Base-by-base conservation (phyloP, 2,113 vertebrate species). In the Pterocles orientalis region DNA sequence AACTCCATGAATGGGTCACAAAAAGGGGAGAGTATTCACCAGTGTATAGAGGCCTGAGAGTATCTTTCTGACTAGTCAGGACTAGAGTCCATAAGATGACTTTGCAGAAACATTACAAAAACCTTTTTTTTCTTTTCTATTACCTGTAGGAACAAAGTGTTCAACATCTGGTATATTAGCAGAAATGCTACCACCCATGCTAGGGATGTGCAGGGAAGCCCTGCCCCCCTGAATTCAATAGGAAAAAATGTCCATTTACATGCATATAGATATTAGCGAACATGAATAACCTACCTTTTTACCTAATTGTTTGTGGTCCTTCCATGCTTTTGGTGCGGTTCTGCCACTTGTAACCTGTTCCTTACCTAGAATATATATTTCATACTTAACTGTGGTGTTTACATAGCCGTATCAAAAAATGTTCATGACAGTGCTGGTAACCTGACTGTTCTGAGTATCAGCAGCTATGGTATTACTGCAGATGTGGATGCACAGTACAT, bases 401-500 rank as follows among this genome's bases (percentile, higher is more conserved):
- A 7, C 47, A 34, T 18, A 54, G 34, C 41, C 28, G n/a, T 77
- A 3, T 69, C 43, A 62, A 61, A 70, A 51, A 34, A 14, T 33
- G 18, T 56, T 51, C 20, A 16, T 45, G 24, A n/a, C 45, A n/a
- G 28, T 68, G 43, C 8, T 3, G 2, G 25, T 80, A 54, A 50
- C 28, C 47, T 54, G 45, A 18, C 45, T 81, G 0, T 56, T 68
- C 58, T 54, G 60, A 64, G 54, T 39, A 53, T 64, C 70, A 72
- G 48, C 39, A 77, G 36, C 17, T 65, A 20, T 45, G 21, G 6
- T 57, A 18, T 50, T 8, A 4, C 53, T 65, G 50, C 23, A 66
- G 58, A 16, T 77, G 19, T 0, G 0, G 62, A 48, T 39, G 28
- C 39, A 21, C 6, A 29, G 13, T 29, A 21, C 15, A 9, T 88